Conservation (phyloP, 2,888 invertebrate genomes). For the Dasypogon diadema region DNA sequence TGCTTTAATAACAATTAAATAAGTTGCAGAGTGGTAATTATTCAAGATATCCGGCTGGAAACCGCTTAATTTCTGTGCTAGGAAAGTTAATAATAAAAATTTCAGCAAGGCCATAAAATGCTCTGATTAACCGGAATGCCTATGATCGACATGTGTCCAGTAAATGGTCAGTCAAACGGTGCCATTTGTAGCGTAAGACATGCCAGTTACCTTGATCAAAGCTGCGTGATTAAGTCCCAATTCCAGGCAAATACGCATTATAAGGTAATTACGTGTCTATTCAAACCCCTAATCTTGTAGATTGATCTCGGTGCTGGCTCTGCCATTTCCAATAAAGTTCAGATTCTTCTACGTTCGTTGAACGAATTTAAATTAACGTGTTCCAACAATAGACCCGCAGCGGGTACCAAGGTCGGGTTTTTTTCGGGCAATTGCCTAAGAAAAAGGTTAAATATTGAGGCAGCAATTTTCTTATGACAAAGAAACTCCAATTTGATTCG, state of each 20-base stretch:
- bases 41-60: neutral
- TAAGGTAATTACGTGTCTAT: constrained; percentile 33
- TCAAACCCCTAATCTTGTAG: constrained; percentile 3
- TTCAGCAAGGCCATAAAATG: constrained; percentile 1
- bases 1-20: neutral
- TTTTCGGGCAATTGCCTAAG: neutral
- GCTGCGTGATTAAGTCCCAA: constrained; percentile 27
- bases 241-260: constrained; percentile 18
- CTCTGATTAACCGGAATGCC: neutral
- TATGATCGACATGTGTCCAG: constrained; percentile 32
- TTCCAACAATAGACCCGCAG: constrained; percentile 14
- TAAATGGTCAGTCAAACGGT: constrained; percentile 30
- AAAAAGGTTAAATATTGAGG: neutral
- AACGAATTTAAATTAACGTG: constrained; percentile 24
- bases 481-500: neutral
- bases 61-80: neutral
- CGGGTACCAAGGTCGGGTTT: constrained; percentile 21
- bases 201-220: constrained; percentile 20
- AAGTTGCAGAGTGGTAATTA: neutral
- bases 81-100: neutral
- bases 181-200: neutral
- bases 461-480: neutral
- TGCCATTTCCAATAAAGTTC: constrained; percentile 9
- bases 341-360: neutral
- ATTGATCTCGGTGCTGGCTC: neutral